These are phyloP conservation scores for Mastomys natalensis DNA, from an alignment of 2,113 vertebrate genomes.

Conservation along the genomic window DNA sequence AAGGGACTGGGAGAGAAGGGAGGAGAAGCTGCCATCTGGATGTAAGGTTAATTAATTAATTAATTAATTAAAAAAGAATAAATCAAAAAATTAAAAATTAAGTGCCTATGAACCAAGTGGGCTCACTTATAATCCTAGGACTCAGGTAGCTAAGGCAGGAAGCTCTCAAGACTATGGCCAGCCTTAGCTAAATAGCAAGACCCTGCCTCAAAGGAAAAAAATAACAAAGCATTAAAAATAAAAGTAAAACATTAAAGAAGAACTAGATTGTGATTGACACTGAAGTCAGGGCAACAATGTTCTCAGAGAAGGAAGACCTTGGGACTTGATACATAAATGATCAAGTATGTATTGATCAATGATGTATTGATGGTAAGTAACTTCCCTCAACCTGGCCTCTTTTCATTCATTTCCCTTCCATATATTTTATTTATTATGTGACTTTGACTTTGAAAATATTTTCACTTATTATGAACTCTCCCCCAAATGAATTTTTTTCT, in stretches of 20 bases:
- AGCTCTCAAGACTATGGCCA: background rate
- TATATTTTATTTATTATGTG: background rate
- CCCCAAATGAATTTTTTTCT: conserved; percentile 10
- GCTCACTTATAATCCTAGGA: background rate
- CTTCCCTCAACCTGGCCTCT: background rate
- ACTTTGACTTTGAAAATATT: conserved; percentile 39
- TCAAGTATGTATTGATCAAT: too few species aligned
- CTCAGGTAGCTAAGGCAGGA: background rate
- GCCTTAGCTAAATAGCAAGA: conserved; percentile 11
- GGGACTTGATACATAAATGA: background rate
- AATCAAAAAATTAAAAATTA: background rate
- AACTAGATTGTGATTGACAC: background rate
- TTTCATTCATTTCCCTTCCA: background rate
- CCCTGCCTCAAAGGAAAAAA: background rate
- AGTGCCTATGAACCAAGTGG: background rate
- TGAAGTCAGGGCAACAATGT: conserved; percentile 3
- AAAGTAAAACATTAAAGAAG: conserved; percentile 2
- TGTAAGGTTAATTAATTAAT: too few species aligned
- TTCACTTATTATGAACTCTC: background rate
- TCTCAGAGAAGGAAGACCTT: conserved; percentile 12
- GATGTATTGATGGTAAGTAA: too few species aligned
- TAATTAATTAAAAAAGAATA: background rate
- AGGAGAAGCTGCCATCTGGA: too few species aligned
- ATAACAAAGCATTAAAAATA: background rate
- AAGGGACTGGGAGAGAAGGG: too few species aligned